Conservation (phyloP, 2,113 vertebrate genomes). For the Etia nguti region DNA sequence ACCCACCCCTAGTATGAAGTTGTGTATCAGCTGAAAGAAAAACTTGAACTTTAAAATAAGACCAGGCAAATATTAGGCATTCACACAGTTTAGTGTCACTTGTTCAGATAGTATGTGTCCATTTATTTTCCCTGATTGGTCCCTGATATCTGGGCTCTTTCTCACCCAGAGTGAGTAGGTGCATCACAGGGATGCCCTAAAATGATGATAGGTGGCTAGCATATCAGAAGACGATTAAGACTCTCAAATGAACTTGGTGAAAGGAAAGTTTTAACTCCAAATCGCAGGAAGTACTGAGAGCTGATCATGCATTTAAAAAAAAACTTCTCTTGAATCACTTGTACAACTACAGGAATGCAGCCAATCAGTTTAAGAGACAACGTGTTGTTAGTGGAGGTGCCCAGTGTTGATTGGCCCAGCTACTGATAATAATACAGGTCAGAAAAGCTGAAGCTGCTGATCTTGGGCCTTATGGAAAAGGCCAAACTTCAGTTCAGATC, state of each 20-base stretch:
- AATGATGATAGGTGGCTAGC: not conserved
- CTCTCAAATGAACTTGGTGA: not conserved
- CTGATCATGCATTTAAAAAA: not conserved
- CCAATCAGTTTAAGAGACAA: not conserved
- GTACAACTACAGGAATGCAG: not conserved
- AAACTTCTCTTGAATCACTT: too few species aligned
- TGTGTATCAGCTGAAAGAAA: not conserved
- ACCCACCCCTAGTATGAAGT: too few species aligned
- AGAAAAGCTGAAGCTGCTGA: not conserved
- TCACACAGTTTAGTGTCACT: not conserved
- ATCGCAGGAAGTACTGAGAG: not conserved
- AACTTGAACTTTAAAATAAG: not conserved
- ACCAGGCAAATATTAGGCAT: too few species aligned
- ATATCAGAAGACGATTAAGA: not conserved
- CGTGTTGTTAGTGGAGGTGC: not conserved
- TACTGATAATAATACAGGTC: not conserved
- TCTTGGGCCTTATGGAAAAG: not conserved
- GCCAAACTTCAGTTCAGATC: not conserved
- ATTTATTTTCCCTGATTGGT: not conserved
- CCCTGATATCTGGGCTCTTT: not conserved
- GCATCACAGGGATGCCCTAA: not conserved
- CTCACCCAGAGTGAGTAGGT: not conserved
- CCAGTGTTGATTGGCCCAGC: not conserved
- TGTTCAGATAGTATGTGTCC: not conserved
- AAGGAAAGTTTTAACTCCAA: not conserved